Evolutionary conservation across 2,113 vertebrate genomes (phyloP), one percentile per base, ranked within the genome.

Genomic region (Platichthys stellatus): DNA sequence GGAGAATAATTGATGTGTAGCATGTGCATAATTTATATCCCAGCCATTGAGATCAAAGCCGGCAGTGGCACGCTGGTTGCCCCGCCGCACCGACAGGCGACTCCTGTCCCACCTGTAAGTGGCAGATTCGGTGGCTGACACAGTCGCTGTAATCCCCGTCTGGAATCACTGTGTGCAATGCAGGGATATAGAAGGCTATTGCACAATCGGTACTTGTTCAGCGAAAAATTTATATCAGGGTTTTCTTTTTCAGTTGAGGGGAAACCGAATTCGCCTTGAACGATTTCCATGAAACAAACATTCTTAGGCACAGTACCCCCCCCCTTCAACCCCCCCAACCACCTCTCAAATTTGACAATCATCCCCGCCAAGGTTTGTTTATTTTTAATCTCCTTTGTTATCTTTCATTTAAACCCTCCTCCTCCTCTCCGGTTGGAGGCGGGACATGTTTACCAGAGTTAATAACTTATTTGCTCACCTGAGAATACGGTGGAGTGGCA

Each of bases 381-480:
- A 86, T 87, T 88, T 92, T 89, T 89, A 90, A 88, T 91, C 88
- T 87, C 63, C 69, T 75, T 84, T 88, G 72, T 90, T 89, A 88
- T 89, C 86, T 79, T 74, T 85, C 79, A 81, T 86, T 89, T 89
- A 83, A 60, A 43, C 10, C 53, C n/a, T 4, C 21, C 54, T 23
- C 21, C 21, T 14, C 54, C 38, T 26, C 28, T 88, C 74, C 21
- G 54, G 24, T 62, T 49, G 53, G 78, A 82, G 70, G 70, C 54
- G 73, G 76, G 64, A 74, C 53, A 72, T 84, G 72, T 88, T 87
- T 82, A 84, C 76, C 59, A 65, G 67, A 74, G 64, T 83, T 89
- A 88, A 85, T 87, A 86, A 82, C 81, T 88, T 73, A 73, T 69
- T 72, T 3, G 13, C 72, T 86, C 88, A 78, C 82, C 78, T 70